These are phyloP conservation scores for Porites lutea DNA, from an alignment of 64 coral and sea anemone genomes.

Conservation along the genomic window DNA sequence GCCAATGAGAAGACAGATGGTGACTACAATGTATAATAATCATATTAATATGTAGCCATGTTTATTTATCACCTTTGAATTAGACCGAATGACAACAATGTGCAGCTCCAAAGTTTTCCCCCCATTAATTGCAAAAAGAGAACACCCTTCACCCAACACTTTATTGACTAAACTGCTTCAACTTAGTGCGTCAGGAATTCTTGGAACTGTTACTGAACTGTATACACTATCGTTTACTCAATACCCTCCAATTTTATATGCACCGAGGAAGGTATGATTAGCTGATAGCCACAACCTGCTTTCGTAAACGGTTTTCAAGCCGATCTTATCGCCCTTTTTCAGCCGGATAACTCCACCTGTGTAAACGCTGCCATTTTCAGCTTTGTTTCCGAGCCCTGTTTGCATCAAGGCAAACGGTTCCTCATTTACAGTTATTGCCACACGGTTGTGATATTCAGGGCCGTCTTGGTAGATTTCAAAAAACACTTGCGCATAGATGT, in stretches of 20 bases:
- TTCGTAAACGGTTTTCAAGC: background rate
- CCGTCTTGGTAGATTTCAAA: background rate
- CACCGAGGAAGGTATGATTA: constrained; percentile 5
- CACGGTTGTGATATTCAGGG: background rate
- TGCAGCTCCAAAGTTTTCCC: no score
- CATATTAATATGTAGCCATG: no score
- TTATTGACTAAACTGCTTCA: no score
- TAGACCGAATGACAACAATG: no score
- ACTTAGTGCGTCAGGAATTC: no score
- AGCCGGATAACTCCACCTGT: background rate
- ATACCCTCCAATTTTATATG: background rate
- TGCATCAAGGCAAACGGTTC: background rate
- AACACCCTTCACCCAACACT: no score
- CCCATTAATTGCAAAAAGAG: no score
- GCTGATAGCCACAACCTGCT: background rate
- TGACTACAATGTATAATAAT: no score
- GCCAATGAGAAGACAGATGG: no score
- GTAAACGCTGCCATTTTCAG: background rate
- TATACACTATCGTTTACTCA: no score
- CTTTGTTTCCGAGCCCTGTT: background rate
- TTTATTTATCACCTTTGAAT: no score
- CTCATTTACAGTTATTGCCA: background rate
- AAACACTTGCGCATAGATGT: constrained; percentile 14
- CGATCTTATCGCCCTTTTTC: background rate
- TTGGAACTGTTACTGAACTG: no score